These are phyloP conservation scores for Spermophilus dauricus DNA, from an alignment of 2,113 vertebrate genomes.

Conservation along the genomic window DNA sequence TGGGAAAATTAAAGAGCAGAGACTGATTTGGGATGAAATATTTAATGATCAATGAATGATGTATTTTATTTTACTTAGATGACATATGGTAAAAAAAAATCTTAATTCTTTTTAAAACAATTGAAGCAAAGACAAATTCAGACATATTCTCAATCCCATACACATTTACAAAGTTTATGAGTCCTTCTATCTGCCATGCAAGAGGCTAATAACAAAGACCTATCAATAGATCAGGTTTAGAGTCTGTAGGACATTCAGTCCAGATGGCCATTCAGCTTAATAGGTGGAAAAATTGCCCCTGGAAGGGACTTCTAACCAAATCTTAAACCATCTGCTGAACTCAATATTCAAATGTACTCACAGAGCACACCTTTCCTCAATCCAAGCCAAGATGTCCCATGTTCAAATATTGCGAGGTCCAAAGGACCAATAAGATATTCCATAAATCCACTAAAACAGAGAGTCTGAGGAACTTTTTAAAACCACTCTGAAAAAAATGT, in stretches of 20 bases:
- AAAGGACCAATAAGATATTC: background rate
- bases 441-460: background rate
- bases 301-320: too few species aligned
- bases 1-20: constrained; percentile 14
- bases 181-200: too few species aligned
- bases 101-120: constrained; percentile 10
- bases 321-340: constrained; percentile 7
- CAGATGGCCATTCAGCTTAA: too few species aligned
- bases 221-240: too few species aligned
- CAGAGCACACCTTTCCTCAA: background rate
- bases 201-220: too few species aligned
- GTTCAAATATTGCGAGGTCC: background rate
- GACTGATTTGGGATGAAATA: background rate
- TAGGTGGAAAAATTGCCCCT: too few species aligned
- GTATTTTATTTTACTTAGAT: background rate
- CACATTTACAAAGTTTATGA: too few species aligned
- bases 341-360: constrained; percentile 48
- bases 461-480: background rate
- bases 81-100: background rate
- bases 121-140: constrained; percentile 17
- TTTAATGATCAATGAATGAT: background rate
- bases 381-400: background rate
- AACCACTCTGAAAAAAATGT: background rate
- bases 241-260: too few species aligned
- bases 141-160: background rate